Evolutionary conservation across 2,797 vertebrate genomes (phyloP).

Genomic region (Echiichthys vipera): DNA sequence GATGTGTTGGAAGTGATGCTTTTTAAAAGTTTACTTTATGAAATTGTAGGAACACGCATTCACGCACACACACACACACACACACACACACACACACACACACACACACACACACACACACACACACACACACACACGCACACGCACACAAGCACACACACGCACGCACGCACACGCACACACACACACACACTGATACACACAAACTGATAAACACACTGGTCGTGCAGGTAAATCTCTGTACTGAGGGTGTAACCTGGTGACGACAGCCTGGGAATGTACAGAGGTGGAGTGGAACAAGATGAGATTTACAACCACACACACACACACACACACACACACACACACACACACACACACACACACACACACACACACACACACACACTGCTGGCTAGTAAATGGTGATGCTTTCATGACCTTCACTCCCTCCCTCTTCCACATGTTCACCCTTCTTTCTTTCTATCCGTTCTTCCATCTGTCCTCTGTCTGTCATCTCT

Average conservation of each 20-base stretch:
- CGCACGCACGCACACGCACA: background rate
- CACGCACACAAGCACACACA: background rate
- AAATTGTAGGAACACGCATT: constrained; percentile 7
- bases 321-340: constrained; percentile 19
- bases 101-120: background rate
- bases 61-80: constrained; percentile 14
- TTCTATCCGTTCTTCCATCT: constrained; percentile 30
- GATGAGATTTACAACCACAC: constrained; percentile 37
- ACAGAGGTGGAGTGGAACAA: constrained; percentile 27
- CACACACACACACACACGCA: too few relatives aligned
- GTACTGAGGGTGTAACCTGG: constrained; percentile 30
- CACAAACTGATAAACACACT: background rate
- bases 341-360: constrained; percentile 19
- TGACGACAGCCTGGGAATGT: constrained; percentile 33
- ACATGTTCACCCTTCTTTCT: background rate
- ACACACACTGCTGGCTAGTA: constrained; percentile 29
- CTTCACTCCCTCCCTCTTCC: constrained; percentile 45
- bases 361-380: constrained; percentile 23
- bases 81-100: constrained; percentile 14
- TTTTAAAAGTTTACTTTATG: constrained; percentile 1
- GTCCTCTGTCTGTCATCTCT: background rate
- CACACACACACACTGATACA: background rate
- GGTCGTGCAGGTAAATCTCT: constrained; percentile 27
- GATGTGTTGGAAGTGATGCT: background rate
- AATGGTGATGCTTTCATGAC: constrained; percentile 26